phyloP scores from a whole-genome alignment of 2,888 invertebrate genomes.

The Scaeva pyrastri region DNA sequence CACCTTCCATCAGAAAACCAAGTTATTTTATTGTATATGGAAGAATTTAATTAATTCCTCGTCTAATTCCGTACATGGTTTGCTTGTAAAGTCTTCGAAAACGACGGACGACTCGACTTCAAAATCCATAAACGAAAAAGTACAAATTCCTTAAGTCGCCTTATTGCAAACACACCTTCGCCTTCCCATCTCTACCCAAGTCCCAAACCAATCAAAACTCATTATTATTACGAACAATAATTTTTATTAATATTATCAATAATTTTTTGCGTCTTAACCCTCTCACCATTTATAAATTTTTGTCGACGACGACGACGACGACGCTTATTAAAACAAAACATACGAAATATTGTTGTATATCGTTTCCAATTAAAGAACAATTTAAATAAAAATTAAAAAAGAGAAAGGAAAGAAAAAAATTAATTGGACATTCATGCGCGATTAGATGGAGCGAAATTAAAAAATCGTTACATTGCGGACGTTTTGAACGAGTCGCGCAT shows the following conservation, averaged over 20 bases:
- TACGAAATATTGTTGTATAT: slow-evolving; percentile 29
- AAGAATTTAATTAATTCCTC: slow-evolving; percentile 60
- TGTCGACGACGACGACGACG: too few species aligned
- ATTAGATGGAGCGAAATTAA: slow-evolving; percentile 76
- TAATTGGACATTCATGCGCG: slow-evolving; percentile 76
- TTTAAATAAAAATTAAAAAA: slow-evolving; percentile 72
- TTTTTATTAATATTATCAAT: slow-evolving; percentile 38
- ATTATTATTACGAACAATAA: slow-evolving; percentile 42
- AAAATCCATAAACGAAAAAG: slow-evolving; percentile 30
- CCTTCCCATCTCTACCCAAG: slow-evolving; percentile 10
- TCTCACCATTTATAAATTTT: background rate
- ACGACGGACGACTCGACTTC: background rate
- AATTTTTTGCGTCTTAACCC: slow-evolving; percentile 31
- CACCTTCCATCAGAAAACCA: too few species aligned
- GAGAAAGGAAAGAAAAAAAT: slow-evolving; percentile 26
- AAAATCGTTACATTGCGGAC: slow-evolving; percentile 75
- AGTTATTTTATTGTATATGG: slow-evolving; percentile 37
- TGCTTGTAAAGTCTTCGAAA: background rate
- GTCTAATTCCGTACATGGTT: background rate
- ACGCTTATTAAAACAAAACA: slow-evolving; percentile 14
- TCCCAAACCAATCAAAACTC: background rate
- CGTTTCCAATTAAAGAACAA: slow-evolving; percentile 73
- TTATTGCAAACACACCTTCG: slow-evolving; percentile 24
- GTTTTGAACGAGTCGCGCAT: slow-evolving; percentile 75
- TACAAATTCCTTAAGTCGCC: slow-evolving; percentile 47